Evolutionary conservation across 2,888 invertebrate species (phyloP), one percentile per base, ranked within the genome.

Genomic region (Oscheius myriophilus): DNA sequence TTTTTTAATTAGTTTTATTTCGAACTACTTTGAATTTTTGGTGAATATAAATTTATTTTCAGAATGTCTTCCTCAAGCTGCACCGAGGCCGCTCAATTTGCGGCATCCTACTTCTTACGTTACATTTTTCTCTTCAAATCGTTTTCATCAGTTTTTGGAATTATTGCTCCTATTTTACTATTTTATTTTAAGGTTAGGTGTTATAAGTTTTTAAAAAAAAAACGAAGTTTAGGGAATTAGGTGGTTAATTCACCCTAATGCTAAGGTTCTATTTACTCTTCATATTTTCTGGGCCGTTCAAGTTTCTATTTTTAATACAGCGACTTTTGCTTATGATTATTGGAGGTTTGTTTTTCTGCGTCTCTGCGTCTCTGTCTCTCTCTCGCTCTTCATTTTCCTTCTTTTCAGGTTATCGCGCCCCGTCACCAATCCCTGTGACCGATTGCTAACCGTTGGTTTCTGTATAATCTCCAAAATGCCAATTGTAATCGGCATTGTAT

Each of bases 201-300:
- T 33, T 6, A 33, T 33, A 6, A 6, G 33, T 12, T 12, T 12
- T 52, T 12, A 14, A 18, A 52, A 23, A 12, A 21, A 18, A 3
- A 18, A 6, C 4, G 2, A 6, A 25, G 14, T 54, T 54, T 4
- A 57, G 57, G 57, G 57, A 9, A 57, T 57, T 21, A n/a, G 39
- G 18, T 57, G 57, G 57, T 6, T 57, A 41, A 21, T 42, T 57
- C 57, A 57, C 21, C 57, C 57, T 14, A 57, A 57, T 57, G 57
- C 57, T 14, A 14, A 21, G 21, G 7, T 57, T 16, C 41, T 57
- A 18, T 57, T 41, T n/a, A 41, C 57, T 1, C 57, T 57, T n/a
- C 57, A 57, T 41, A 41, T 57, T 6, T 57, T 57, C 3, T 57
- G 57, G 57, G 42, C 42, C 11, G 39, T 57, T 42, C 42, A 39